Base-by-base conservation (phyloP, 2,888 invertebrate species). In the Scrobipalpa costella region DNA sequence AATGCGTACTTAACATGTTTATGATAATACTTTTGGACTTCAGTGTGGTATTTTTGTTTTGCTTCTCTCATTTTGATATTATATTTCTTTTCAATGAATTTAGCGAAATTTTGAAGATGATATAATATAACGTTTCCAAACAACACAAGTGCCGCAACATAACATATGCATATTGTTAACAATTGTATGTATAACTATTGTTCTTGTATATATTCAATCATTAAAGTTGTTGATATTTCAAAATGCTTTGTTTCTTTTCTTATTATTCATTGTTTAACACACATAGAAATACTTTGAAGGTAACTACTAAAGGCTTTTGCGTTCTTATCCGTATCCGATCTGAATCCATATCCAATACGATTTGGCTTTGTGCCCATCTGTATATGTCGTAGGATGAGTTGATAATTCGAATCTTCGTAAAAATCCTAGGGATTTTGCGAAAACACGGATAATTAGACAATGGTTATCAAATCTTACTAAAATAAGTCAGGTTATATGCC, bases 181-280 rank as follows among this genome's bases (percentile, higher is more conserved):
- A 80, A 79, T 78, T 81, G 81, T 84, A 82, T 83, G 79, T 85
- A 84, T 81, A 82, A 77, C 86, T 89, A 77, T 87, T 89, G 85
- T 88, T 89, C 88, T 83, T 90, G 90, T 90, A 89, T 90, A 90
- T 90, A 90, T 86, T 85, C 84, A 84, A 88, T 86, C 81, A 90
- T 84, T 89, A 90, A 89, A 90, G 86, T 90, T 90, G 90, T 90
- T 90, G 90, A 90, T 90, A 90, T 90, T 90, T 88, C 84, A 68
- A 71, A 71, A 55, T 74, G 17, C 3, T 33, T 40, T 69, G 11
- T 58, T 82, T 83, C 82, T 68, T n/a, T 34, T 55, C 2, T 17
- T 27, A 15, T 44, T 40, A 15, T 17, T 15, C 15, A 2, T 9
- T n/a, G 6, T 15, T 49, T 49, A 19, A 17, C 7, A 15, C 7